phyloP scores from a whole-genome alignment of 2,888 invertebrate genomes.

The Labia minor region DNA sequence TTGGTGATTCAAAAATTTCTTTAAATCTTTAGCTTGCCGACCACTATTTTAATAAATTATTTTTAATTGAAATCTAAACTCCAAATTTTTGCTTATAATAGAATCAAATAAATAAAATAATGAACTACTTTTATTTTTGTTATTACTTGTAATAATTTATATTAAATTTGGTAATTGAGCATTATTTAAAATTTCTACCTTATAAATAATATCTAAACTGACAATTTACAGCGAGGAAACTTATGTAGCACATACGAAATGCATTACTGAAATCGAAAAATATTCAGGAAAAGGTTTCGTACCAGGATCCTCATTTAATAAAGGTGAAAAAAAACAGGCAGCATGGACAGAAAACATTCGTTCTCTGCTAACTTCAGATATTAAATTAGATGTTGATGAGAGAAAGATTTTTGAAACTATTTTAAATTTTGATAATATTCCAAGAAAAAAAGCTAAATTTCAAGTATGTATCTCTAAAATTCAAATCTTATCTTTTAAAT shows the following conservation, averaged over 20 bases:
- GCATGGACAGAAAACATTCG: conserved; percentile 67
- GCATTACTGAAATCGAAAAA: conserved; percentile 74
- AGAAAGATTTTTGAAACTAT: conserved; percentile 54
- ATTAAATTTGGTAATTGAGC: no score
- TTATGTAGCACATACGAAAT: conserved; percentile 69
- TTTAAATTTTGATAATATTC: conserved; percentile 66
- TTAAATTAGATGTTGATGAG: conserved; percentile 45
- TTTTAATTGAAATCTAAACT: no score
- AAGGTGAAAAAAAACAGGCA: conserved; percentile 78
- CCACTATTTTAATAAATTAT: no score
- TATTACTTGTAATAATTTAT: no score
- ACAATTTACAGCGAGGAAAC: conserved; percentile 60
- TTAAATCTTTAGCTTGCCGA: no score
- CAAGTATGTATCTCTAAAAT: conserved; percentile 30
- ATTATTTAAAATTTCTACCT: no score
- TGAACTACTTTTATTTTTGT: no score
- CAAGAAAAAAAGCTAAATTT: conserved; percentile 75
- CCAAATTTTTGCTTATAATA: no score
- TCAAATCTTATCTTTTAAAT: conserved; percentile 13
- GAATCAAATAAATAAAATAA: no score
- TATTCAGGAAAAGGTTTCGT: conserved; percentile 75
- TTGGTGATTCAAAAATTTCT: no score
- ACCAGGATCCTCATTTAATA: conserved; percentile 57
- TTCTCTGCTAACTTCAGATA: conserved; percentile 48
- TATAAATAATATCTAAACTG: no score